Evolutionary conservation across 2,113 vertebrate genomes (phyloP), one percentile per base, ranked within the genome.

Genomic region (Labeo catla): DNA sequence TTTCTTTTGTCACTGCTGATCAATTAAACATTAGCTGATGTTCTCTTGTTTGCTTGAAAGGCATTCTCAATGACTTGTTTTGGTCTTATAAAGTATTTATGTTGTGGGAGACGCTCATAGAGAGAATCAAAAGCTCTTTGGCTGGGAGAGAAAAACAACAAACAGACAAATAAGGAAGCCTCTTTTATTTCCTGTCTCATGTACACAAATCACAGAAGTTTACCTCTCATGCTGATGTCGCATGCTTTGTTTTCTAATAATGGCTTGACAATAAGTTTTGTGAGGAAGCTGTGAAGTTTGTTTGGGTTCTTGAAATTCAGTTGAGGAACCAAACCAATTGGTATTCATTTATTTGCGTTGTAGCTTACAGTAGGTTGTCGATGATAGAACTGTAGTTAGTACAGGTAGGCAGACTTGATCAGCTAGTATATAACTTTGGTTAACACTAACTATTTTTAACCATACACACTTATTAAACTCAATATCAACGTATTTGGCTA

Each of bases 21-120:
- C 95, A 95, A 95, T 95, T 95, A 95, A 95, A 95, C 93, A 95
- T 95, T 93, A 91, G 88, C 72, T 84, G 89, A 89, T 54, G 89
- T 93, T 92, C 91, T 89, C 90, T 90, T 94, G 89, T 93, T 93
- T 88, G 89, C 87, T 90, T 93, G 92, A 93, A 94, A 94, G 91
- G 81, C 78, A 90, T 93, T 88, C 85, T 88, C 85, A 84, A 88
- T 86, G 86, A 85, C 90, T 94, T 94, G 89, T 89, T 91, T 89
- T 91, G 90, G 87, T 93, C 91, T 93, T 89, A 90, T 94, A 91
- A 93, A 93, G 90, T 94, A 95, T 95, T 94, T 88, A 93, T 92
- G 93, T 61, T 90, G 76, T 87, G 87, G 72, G 73, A 91, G 85
- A 86, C 81, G 57, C 87, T 92, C 90, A 90, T 73, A 89, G 88